Evolutionary conservation across 1,140 invertebrate genomes (phyloP).

Genomic region (Nomia melanderi): DNA sequence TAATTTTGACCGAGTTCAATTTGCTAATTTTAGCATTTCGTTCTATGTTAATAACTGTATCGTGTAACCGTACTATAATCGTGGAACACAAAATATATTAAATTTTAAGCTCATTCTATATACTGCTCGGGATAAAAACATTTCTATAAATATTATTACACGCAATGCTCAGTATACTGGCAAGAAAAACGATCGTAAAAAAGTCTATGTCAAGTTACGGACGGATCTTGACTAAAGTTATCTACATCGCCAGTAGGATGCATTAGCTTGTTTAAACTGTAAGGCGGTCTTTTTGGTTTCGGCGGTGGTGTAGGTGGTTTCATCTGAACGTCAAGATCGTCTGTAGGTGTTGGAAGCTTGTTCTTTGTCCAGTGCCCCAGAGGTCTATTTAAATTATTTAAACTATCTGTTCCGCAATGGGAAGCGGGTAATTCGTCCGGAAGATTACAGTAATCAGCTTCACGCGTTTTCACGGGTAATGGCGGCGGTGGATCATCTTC

Average conservation of each 20-base stretch:
- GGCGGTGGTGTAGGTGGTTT: conserved; percentile 75
- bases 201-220: conserved; percentile 59
- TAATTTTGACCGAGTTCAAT: neutral
- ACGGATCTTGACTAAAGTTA: conserved; percentile 62
- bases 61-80: neutral
- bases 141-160: conserved; percentile 22
- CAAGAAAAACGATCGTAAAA: conserved; percentile 36
- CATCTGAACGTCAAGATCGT: conserved; percentile 51
- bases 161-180: conserved; percentile 26
- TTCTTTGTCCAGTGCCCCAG: conserved; percentile 55
- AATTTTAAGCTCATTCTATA: neutral
- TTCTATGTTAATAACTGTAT: neutral
- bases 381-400: conserved; percentile 56
- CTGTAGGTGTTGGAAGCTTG: conserved; percentile 60
- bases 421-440: conserved; percentile 73
- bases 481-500: conserved; percentile 87
- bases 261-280: conserved; percentile 48
- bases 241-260: conserved; percentile 53
- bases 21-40: neutral
- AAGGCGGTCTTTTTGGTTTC: conserved; percentile 67
- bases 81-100: neutral
- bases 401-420: conserved; percentile 48
- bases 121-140: conserved; percentile 16
- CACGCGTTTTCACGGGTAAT: conserved; percentile 85
- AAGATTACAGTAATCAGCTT: conserved; percentile 85